phyloP scores from a whole-genome alignment of 2,888 invertebrate species.

The Corbicula japonica region DNA sequence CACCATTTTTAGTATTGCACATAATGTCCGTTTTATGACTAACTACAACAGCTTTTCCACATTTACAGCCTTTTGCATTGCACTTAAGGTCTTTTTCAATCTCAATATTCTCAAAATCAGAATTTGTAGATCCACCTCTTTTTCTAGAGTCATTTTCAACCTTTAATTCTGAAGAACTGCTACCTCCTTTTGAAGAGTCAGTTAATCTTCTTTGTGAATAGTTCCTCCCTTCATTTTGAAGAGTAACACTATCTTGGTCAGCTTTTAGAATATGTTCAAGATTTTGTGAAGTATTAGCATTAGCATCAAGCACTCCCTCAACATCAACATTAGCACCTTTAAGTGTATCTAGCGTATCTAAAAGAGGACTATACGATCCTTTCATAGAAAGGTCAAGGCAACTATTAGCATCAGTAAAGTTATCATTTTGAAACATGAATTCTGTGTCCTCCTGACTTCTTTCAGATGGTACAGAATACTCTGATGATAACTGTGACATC shows the following conservation, averaged over 20 bases:
- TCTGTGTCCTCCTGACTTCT: constrained; percentile 5
- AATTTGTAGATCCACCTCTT: constrained; percentile 1
- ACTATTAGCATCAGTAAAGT: constrained; percentile 11
- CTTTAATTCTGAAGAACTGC: too few relatives aligned
- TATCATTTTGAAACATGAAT: constrained; percentile 29
- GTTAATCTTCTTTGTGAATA: too few relatives aligned
- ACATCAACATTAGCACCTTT: background rate
- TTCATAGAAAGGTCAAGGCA: constrained; percentile 1
- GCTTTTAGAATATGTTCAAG: background rate
- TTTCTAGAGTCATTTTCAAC: too few relatives aligned
- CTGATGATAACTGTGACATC: constrained; percentile 10
- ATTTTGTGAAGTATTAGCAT: background rate
- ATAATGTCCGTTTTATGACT: too few relatives aligned
- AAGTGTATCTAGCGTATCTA: constrained; percentile 32
- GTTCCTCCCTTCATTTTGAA: too few relatives aligned
- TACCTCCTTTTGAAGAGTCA: too few relatives aligned
- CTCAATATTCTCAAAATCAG: constrained; percentile 53
- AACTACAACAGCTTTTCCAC: too few relatives aligned
- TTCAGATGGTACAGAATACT: background rate
- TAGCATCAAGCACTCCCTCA: background rate
- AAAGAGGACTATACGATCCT: constrained; percentile 2
- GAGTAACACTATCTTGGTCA: too few relatives aligned
- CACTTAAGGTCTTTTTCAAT: constrained; percentile 58
- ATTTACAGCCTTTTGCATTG: constrained; percentile 47
- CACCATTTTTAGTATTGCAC: constrained; percentile 13